Conservation (phyloP, 1,140 invertebrate species). For the Lordiphosa collinella region DNA sequence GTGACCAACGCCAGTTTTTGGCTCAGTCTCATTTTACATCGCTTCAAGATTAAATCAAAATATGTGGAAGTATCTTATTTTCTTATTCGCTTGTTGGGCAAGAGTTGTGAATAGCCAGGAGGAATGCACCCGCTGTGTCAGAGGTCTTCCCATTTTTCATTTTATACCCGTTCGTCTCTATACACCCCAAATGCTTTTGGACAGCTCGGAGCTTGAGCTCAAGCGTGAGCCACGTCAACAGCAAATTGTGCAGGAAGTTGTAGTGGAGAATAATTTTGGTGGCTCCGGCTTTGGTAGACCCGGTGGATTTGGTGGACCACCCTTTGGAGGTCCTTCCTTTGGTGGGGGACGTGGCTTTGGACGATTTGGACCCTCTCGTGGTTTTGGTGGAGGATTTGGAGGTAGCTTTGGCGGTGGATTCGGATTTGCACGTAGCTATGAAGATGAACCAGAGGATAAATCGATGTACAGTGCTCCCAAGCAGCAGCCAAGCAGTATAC, state of each 20-base stretch:
- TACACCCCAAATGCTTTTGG: conserved; percentile 16
- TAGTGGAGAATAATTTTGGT: conserved; percentile 30
- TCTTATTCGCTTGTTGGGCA: conserved; percentile 3
- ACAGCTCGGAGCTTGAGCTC: conserved; percentile 6
- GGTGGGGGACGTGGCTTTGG: conserved; percentile 1
- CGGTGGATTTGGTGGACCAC: conserved; percentile 1
- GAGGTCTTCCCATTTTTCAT: conserved; percentile 24
- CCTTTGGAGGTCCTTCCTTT: conserved; percentile 9
- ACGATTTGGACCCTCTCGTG: background rate
- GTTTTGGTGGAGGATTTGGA: conserved; percentile 11
- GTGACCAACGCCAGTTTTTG: conserved; percentile 5
- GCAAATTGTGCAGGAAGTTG: conserved; percentile 35
- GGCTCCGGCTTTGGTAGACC: conserved; percentile 4
- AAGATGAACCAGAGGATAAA: background rate
- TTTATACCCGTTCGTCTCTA: conserved; percentile 38
- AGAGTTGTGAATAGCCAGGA: conserved; percentile 3
- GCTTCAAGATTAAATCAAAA: conserved; percentile 12
- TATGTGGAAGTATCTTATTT: conserved; percentile 9
- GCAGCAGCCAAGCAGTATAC: conserved; percentile 4
- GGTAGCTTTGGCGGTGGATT: conserved; percentile 15
- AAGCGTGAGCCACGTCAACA: conserved; percentile 30
- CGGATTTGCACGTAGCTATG: conserved; percentile 26
- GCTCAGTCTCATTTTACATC: conserved; percentile 41
- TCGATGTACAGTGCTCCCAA: background rate
- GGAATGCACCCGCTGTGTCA: conserved; percentile 7